Evolutionary conservation across 2,888 invertebrate species (phyloP).

Genomic region (Allygus modestus): DNA sequence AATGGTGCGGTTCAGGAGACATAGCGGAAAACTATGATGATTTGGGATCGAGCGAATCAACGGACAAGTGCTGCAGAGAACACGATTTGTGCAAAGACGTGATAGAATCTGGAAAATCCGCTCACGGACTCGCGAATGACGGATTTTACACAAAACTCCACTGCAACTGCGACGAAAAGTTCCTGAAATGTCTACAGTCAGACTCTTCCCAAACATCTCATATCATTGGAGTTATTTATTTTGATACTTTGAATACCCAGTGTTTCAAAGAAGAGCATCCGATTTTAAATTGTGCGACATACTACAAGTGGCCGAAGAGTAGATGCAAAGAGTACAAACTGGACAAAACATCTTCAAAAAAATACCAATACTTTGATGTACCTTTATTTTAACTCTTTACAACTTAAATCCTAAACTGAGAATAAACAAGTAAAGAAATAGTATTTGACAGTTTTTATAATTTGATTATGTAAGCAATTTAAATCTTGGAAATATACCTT

Average conservation of each 20-base stretch:
- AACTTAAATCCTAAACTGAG: too few relatives aligned
- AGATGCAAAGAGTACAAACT: constrained; percentile 77
- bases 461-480: too few relatives aligned
- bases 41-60: constrained; percentile 83
- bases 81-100: constrained; percentile 95
- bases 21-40: constrained; percentile 91
- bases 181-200: constrained; percentile 76
- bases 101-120: constrained; percentile 81
- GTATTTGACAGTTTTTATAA: too few relatives aligned
- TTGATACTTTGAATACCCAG: constrained; percentile 78
- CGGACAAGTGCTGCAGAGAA: constrained; percentile 90
- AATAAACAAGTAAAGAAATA: too few relatives aligned
- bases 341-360: constrained; percentile 73
- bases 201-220: constrained; percentile 71
- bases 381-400: constrained; percentile 73
- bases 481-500: too few relatives aligned
- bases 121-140: constrained; percentile 91
- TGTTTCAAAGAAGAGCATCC: constrained; percentile 81
- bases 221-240: constrained; percentile 78
- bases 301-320: constrained; percentile 68
- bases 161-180: constrained; percentile 78
- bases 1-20: constrained; percentile 96
- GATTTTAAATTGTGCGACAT: constrained; percentile 76
- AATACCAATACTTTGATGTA: constrained; percentile 80
- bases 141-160: constrained; percentile 77